A percentile compares a stretch with the other conserved stretches of the same genome.
phyloP scores from a whole-genome alignment of 2,888 invertebrate genomes.

The Ennomos fuscantarius region DNA sequence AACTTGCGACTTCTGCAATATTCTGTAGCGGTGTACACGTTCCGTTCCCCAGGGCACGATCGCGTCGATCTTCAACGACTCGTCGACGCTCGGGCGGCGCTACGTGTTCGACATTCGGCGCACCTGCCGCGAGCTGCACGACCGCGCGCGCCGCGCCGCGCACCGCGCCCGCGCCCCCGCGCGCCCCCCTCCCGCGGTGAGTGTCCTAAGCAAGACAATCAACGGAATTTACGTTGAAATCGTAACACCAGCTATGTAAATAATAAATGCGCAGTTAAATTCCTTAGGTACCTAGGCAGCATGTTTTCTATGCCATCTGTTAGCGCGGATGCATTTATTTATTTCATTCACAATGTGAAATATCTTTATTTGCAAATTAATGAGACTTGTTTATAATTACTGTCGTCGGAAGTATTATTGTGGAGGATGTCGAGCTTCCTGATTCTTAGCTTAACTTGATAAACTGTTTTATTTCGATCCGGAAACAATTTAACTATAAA shows the following conservation, averaged over 20 bases:
- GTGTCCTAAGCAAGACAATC: conserved; percentile 33
- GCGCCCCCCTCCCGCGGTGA: conserved; percentile 57
- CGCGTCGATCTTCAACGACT: conserved; percentile 95
- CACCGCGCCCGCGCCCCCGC: conserved; percentile 75
- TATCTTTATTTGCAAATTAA: too few relatives aligned
- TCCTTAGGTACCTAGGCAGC: neutral
- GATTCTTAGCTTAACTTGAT: too few relatives aligned
- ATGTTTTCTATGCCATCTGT: too few relatives aligned
- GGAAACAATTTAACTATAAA: too few relatives aligned
- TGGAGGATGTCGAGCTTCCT: too few relatives aligned
- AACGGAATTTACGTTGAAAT: neutral
- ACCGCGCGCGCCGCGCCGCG: conserved; percentile 92
- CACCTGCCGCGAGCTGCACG: conserved; percentile 95
- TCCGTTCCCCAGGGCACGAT: conserved; percentile 90
- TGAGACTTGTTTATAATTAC: neutral
- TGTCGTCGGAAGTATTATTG: neutral
- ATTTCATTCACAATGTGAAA: neutral
- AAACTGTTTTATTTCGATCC: too few relatives aligned
- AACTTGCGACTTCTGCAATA: neutral
- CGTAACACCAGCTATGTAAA: neutral
- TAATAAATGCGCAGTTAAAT: conserved; percentile 12
- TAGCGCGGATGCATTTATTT: neutral
- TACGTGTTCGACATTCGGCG: conserved; percentile 96
- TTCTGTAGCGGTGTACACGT: too few relatives aligned
- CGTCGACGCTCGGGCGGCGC: conserved; percentile 93